Conservation (phyloP, 2,113 vertebrate genomes). For the Genyomyrus donnyi region DNA sequence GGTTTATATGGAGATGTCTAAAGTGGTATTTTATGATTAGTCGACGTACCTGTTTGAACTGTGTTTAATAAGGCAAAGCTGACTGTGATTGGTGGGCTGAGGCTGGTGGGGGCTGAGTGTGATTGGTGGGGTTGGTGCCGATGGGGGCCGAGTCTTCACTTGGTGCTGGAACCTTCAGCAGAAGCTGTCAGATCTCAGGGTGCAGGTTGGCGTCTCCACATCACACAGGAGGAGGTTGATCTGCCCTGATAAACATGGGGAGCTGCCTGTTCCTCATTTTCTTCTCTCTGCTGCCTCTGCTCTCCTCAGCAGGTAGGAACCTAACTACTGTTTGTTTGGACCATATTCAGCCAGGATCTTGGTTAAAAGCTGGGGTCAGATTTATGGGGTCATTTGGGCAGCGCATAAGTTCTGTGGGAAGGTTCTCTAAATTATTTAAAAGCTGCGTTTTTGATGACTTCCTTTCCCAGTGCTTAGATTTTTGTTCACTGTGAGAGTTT, state of each 20-base stretch:
- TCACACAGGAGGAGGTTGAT: not conserved
- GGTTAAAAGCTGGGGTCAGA: not conserved
- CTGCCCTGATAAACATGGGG: not conserved
- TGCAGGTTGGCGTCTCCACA: not conserved
- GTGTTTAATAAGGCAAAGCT: not conserved
- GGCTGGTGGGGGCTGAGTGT: not conserved
- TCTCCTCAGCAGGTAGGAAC: not conserved
- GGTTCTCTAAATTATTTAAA: not conserved
- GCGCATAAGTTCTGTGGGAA: not conserved
- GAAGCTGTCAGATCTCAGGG: not conserved
- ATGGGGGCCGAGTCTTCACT: not conserved
- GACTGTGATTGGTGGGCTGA: not conserved
- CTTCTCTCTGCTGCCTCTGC: not conserved
- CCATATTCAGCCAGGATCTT: not conserved
- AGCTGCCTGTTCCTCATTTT: not conserved
- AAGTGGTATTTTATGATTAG: not conserved
- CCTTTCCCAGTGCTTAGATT: not conserved
- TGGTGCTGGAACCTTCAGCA: not conserved
- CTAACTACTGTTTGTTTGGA: not conserved
- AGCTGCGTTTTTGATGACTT: not conserved
- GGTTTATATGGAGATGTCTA: not conserved
- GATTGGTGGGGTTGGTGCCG: not conserved
- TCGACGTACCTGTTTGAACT: not conserved
- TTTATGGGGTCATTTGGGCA: not conserved
- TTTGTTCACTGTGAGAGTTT: not conserved